Evolutionary conservation across 2,797 vertebrate species (phyloP), one percentile per base, ranked within the genome.

Genomic region (Salarias fasciatus): DNA sequence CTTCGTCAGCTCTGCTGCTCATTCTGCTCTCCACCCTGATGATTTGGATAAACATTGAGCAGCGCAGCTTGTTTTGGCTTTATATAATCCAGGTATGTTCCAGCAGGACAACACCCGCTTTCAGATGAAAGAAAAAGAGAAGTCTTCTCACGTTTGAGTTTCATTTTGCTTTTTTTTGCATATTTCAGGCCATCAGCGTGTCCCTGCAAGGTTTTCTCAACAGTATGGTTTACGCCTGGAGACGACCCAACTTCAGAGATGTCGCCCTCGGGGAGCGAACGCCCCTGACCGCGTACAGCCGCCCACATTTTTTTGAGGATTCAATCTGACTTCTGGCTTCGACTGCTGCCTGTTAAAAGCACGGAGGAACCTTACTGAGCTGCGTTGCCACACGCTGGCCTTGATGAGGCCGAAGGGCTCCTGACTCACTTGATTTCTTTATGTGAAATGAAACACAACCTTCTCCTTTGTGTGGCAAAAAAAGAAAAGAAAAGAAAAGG

Each of bases 121-220:
- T 48, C 2, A 36, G 1, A 11, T 3, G 7, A 56, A 14, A 11
- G 29, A 47, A 14, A 31, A 31, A 8, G 8, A 31, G 4, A 4
- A n/a, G n/a, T n/a, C n/a, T n/a, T 59, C 8, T 33, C 10, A 7
- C 36, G 40, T 12, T 30, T 47, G 35, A 56, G 10, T 44, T 70
- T 11, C n/a, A 7, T n/a, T 7, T 51, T 42, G 2, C 2, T 12
- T 1, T 28, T 47, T 12, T 1, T 28, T 47, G 2, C 58, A 36
- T 24, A 10, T 58, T 67, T 11, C 84, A 95, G 94, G 92, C 92
- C 0, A 63, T 79, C 54, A 77, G 76, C 0, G 40, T 93, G 53
- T 93, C 94, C 11, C 89, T 95, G 5, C 94, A 95, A 48, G 95
- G 94, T 0, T 92, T 94, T 63, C 84, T 94, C 64, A 94, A 95